These are phyloP conservation scores for Stictocephala bisonia DNA, from an alignment of 2,888 invertebrate species.

Conservation along the genomic window DNA sequence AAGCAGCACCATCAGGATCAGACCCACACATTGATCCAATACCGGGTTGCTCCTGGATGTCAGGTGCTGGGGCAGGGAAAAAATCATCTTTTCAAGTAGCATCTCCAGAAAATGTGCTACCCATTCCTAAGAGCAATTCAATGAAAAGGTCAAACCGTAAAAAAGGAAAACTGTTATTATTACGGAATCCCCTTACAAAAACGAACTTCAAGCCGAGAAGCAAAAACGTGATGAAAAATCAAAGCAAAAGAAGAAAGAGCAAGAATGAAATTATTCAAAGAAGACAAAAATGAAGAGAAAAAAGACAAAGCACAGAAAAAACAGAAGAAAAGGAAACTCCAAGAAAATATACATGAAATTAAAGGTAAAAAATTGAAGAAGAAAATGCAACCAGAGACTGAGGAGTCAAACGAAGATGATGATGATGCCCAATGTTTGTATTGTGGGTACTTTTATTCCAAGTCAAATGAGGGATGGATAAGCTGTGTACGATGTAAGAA, in stretches of 20 bases:
- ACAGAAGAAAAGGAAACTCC: background rate
- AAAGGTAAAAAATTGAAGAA: background rate
- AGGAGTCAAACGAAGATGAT: too few relatives aligned
- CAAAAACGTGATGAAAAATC: background rate
- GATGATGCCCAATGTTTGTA: conserved; percentile 12
- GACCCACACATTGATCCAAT: background rate
- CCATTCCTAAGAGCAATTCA: background rate
- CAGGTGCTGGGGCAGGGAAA: too few relatives aligned
- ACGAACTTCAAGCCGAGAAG: background rate
- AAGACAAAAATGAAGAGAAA: background rate
- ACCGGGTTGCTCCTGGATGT: background rate
- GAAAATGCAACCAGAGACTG: too few relatives aligned
- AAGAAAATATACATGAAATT: background rate
- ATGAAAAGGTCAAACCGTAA: background rate
- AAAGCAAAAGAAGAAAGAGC: background rate
- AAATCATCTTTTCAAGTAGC: background rate
- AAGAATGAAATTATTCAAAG: background rate
- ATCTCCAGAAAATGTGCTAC: background rate
- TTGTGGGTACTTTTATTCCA: conserved; percentile 2
- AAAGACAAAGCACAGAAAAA: background rate
- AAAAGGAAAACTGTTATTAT: conserved; percentile 7
- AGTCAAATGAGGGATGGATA: conserved; percentile 27
- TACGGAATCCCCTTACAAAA: conserved; percentile 16
- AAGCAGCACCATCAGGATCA: too few relatives aligned
- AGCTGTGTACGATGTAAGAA: background rate